Percentiles rank a stretch among this genome's conserved stretches.
Evolutionary conservation across 2,113 vertebrate species (phyloP).

Genomic region (Nesospiza acunhae): DNA sequence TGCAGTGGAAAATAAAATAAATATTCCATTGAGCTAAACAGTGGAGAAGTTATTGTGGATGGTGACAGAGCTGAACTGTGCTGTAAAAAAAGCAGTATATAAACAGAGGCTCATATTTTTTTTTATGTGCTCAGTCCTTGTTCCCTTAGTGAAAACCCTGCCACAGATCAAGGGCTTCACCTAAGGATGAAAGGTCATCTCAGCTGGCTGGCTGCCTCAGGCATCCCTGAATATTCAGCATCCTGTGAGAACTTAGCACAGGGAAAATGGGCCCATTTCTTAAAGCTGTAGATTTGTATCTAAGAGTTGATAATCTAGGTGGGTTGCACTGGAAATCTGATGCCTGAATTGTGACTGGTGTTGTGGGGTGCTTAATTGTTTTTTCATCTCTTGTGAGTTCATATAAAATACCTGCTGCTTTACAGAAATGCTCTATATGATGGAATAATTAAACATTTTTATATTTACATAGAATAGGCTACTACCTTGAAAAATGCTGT

Average conservation of each 20-base stretch:
- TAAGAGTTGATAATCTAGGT: not conserved
- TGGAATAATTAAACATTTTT: not conserved
- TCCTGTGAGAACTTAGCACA: not conserved
- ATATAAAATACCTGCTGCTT: not conserved
- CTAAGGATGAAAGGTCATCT: not conserved
- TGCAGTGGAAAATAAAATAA: conserved; percentile 22
- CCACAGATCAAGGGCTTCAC: not conserved
- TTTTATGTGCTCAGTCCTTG: not conserved
- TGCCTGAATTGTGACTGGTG: not conserved
- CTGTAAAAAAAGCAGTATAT: conserved; percentile 8
- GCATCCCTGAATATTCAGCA: not conserved
- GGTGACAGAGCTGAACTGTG: not conserved
- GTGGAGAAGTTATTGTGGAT: not conserved
- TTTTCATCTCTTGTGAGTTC: not conserved
- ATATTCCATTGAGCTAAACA: conserved; percentile 5
- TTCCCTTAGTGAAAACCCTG: not conserved
- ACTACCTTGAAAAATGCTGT: not conserved
- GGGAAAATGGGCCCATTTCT: not conserved
- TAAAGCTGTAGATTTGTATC: not conserved
- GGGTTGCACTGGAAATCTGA: not conserved
- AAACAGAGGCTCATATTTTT: conserved; percentile 13
- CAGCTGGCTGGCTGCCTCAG: not conserved
- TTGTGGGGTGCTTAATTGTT: not conserved
- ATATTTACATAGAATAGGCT: not conserved
- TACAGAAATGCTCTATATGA: not conserved